A percentile compares a stretch with the other conserved stretches of the same genome.
Conservation (phyloP, 2,888 invertebrate genomes). For the Drosophila pullipes region DNA sequence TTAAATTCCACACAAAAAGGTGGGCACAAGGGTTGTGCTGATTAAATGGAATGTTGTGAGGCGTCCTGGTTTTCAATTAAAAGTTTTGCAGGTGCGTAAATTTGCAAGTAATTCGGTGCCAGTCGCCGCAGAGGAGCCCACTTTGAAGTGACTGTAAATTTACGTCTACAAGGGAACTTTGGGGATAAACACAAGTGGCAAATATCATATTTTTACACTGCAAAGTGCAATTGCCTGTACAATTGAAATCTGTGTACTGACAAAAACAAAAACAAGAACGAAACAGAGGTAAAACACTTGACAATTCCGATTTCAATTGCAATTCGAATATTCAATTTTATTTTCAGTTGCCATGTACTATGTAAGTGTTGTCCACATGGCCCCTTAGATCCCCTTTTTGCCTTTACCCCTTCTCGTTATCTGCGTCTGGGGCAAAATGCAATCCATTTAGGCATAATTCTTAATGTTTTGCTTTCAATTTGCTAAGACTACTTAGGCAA, state of each 20-base stretch:
- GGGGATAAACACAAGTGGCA: neutral
- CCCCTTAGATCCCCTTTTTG: constrained; percentile 22
- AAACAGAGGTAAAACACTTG: constrained; percentile 2
- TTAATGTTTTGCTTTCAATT: constrained; percentile 82
- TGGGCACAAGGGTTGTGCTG: constrained; percentile 28
- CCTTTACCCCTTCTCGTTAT: neutral
- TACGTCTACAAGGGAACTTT: constrained; percentile 21
- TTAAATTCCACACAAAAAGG: constrained; percentile 42
- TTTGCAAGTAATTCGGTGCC: constrained; percentile 37
- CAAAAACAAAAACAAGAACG: constrained; percentile 42
- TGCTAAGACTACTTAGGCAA: constrained; percentile 72
- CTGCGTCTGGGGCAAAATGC: constrained; percentile 21
- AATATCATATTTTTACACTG: constrained; percentile 41
- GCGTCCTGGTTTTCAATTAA: constrained; percentile 79
- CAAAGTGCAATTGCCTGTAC: constrained; percentile 40
- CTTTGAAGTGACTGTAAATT: constrained; percentile 44
- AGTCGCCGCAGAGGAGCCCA: constrained; percentile 36
- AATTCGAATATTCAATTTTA: constrained; percentile 46
- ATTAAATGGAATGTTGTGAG: constrained; percentile 56
- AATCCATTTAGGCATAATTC: constrained; percentile 75
- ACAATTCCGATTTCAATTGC: constrained; percentile 16
- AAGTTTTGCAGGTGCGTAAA: constrained; percentile 80
- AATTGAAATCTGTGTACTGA: constrained; percentile 74
- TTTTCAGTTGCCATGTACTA: constrained; percentile 43
- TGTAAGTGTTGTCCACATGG: constrained; percentile 70